phyloP scores from a whole-genome alignment of 1,140 invertebrate genomes.

The Neodiprion fabricii region DNA sequence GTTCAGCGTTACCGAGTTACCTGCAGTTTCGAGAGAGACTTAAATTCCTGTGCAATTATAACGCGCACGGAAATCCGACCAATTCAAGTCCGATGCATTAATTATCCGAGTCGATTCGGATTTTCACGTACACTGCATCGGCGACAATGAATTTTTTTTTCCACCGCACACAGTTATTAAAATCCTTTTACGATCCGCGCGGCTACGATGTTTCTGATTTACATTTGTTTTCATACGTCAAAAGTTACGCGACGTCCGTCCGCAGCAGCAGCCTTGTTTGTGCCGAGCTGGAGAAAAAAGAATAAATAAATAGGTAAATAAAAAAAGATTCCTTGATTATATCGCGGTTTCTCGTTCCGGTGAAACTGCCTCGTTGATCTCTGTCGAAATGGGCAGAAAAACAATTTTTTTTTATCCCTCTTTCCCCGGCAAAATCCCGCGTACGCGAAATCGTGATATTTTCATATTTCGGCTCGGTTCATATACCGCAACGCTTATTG shows the following conservation, averaged over 20 bases:
- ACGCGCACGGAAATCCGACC: no score
- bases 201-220: no score
- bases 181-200: no score
- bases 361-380: background rate
- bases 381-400: constrained; percentile 1
- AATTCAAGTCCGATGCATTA: no score
- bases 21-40: no score
- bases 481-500: no score
- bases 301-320: background rate
- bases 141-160: no score
- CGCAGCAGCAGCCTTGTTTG: background rate
- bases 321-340: background rate
- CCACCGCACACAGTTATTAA: no score
- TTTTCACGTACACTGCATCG: no score
- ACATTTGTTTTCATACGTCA: no score
- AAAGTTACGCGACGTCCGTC: background rate
- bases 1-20: background rate
- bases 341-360: background rate
- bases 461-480: background rate
- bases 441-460: background rate
- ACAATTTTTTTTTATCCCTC: background rate
- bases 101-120: no score
- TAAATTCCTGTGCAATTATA: no score
- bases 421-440: background rate
- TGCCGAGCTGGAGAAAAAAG: background rate